Evolutionary conservation across 2,888 invertebrate genomes (phyloP), one percentile per base, ranked within the genome.

Genomic region (Tinea semifulvella): DNA sequence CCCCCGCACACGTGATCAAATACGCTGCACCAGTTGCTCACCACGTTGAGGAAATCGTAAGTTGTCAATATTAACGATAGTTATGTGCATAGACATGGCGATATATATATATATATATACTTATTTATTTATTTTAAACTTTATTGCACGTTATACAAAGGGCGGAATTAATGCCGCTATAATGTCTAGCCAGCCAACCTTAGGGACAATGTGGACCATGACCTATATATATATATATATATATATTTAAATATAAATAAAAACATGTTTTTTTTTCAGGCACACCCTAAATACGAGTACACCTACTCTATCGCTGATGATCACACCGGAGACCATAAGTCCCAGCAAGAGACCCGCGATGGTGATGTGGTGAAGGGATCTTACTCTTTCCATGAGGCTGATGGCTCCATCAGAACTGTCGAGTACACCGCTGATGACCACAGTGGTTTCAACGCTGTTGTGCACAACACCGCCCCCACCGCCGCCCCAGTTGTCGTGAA

Each of bases 281-380:
- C 61, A 2, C 53, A 65, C 60, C 70, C 71, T 46, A 63, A 68
- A 54, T 72, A 72, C 59, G 69, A 74, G 54, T 82, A 69, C 67
- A 68, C 63, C 47, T 83, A 83, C 62, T 75, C 79, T 36, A 79
- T 83, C 4, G 67, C 75, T 53, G 83, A 83, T 56, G 69, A 69
- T 22, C 75, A 80, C 63, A 75, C 81, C 55, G 82, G 82, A 40
- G 83, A 83, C 66, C 67, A 71, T 60, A 81, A 82, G 62, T 65
- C 68, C 50, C 80, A 77, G 58, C 75, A 77, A 50, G 83, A 83
- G 53, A 52, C 57, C 50, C 68, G 74, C 47, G 81, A 82, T 47
- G 82, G 82, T 43, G 82, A 82, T 54, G 68, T 66, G 2, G 81
- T 82, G 42, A 75, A 80, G 57, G 82, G 81, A 50, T 68, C 72